phyloP scores from a whole-genome alignment of 2,888 invertebrate genomes.

The Lepetodrilus schrolli region DNA sequence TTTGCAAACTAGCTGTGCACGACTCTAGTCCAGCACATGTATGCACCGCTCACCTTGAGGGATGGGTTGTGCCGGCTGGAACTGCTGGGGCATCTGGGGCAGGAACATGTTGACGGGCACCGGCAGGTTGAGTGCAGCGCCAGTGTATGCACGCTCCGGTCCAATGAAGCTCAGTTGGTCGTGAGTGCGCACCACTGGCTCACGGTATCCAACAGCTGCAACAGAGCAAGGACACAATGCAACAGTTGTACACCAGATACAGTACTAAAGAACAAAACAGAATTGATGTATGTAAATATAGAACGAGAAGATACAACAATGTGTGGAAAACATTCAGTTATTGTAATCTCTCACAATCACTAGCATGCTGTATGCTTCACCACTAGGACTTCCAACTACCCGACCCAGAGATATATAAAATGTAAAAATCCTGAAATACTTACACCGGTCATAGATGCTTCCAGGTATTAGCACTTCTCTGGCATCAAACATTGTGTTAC shows the following conservation, averaged over 20 bases:
- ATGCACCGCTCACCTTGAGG: slow-evolving; percentile 34
- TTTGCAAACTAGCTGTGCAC: too few relatives aligned
- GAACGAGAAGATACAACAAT: too few relatives aligned
- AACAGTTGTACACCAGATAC: neutral
- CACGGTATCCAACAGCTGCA: slow-evolving; percentile 61
- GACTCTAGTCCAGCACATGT: too few relatives aligned
- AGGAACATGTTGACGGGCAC: slow-evolving; percentile 96
- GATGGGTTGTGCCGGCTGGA: slow-evolving; percentile 48
- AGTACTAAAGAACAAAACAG: neutral
- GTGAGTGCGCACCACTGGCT: slow-evolving; percentile 79
- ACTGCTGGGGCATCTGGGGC: slow-evolving; percentile 80
- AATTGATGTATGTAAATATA: too few relatives aligned
- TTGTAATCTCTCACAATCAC: too few relatives aligned
- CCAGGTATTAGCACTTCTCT: slow-evolving; percentile 95
- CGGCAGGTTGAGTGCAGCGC: slow-evolving; percentile 85
- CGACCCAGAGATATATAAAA: too few relatives aligned
- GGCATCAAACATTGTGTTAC: slow-evolving; percentile 96
- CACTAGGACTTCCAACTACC: too few relatives aligned
- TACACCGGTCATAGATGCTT: slow-evolving; percentile 86
- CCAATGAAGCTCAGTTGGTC: slow-evolving; percentile 96
- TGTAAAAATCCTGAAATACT: slow-evolving; percentile 31
- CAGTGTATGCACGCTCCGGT: slow-evolving; percentile 80
- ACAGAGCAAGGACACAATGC: neutral
- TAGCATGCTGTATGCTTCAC: too few relatives aligned
- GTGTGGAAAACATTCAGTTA: neutral